Evolutionary conservation across 2,888 invertebrate species (phyloP).

Genomic region (Vannuccia rotundouncinata): DNA sequence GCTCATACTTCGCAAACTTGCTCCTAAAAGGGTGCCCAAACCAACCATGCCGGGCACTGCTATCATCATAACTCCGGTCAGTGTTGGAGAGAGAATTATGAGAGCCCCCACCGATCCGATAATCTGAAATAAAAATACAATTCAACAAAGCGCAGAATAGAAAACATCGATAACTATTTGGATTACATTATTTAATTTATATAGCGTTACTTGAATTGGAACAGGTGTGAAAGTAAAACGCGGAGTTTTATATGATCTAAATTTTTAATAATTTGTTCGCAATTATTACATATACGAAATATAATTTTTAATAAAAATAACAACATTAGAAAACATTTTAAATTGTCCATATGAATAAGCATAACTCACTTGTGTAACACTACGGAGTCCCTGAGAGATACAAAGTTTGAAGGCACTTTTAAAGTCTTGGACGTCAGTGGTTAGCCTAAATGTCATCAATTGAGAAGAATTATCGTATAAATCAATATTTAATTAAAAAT

Average conservation of each 20-base stretch:
- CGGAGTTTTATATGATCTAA: too few relatives aligned
- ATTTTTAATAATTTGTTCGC: too few relatives aligned
- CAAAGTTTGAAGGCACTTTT: constrained; percentile 90
- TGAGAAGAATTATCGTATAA: constrained; percentile 48
- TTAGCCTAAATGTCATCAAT: constrained; percentile 67
- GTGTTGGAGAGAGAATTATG: constrained; percentile 77
- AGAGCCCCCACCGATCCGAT: constrained; percentile 72
- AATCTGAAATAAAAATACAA: constrained; percentile 49
- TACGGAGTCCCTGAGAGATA: constrained; percentile 81
- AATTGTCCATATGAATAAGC: not conserved
- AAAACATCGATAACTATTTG: too few relatives aligned
- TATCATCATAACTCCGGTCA: constrained; percentile 76
- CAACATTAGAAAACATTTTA: not conserved
- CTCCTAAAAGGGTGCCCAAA: constrained; percentile 75
- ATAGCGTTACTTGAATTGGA: too few relatives aligned
- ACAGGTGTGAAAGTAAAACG: too few relatives aligned
- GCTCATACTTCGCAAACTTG: constrained; percentile 69
- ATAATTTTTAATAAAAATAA: not conserved
- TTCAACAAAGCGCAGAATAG: constrained; percentile 28
- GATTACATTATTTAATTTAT: too few relatives aligned
- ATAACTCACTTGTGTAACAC: constrained; percentile 69
- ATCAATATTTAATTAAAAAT: too few relatives aligned
- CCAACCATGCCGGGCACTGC: constrained; percentile 77
- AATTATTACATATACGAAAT: too few relatives aligned
- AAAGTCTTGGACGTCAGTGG: constrained; percentile 89